Base-by-base conservation (phyloP, 2,888 invertebrate genomes). In the Craniophora ligustri region DNA sequence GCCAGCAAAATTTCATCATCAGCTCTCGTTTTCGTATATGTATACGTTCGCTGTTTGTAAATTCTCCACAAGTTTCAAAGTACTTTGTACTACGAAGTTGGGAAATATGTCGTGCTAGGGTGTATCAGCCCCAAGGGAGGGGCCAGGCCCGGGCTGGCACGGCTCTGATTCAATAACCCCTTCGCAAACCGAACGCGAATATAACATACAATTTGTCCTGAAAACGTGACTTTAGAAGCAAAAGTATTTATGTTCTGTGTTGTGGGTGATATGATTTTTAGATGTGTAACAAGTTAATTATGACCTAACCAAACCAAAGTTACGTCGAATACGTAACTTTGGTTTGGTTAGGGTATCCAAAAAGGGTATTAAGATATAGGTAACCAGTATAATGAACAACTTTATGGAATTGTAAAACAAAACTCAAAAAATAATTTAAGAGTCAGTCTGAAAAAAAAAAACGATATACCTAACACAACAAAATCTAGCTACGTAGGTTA, bases 81-180 rank as follows among this genome's bases (percentile, higher is more conserved):
- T 58, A 53, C 62, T 59, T 57, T 58, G 54, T 56, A 42, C 53
- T 62, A 58, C 51, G 53, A 67, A 67, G 58, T 67, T 65, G 16
- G 46, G 26, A 71, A 68, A 67, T 71, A 66, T 57, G 39, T 62
- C 49, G 72, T 72, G 51, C 58, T 67, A 59, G 65, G 65, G 57
- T 61, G 76, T 76, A 57, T 48, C 76, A 61, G 58, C 46, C 55
- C 53, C 65, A 30, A 19, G 63, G 66, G 48, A 39, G 44, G 71
- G 34, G 64, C 65, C 67, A 42, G 55, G 45, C 63, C 41, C 45
- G 61, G 38, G 36, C 51, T 62, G 70, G 66, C 67, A 72, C 76
- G 65, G 42, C 31, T 54, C 42, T 51, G 58, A 73, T 73, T 62
- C 71, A 68, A 73, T 67, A 69, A 63, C 55, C 54, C 47, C 57